Base-by-base conservation (phyloP, 2,888 invertebrate species). In the Pollenia angustigena region DNA sequence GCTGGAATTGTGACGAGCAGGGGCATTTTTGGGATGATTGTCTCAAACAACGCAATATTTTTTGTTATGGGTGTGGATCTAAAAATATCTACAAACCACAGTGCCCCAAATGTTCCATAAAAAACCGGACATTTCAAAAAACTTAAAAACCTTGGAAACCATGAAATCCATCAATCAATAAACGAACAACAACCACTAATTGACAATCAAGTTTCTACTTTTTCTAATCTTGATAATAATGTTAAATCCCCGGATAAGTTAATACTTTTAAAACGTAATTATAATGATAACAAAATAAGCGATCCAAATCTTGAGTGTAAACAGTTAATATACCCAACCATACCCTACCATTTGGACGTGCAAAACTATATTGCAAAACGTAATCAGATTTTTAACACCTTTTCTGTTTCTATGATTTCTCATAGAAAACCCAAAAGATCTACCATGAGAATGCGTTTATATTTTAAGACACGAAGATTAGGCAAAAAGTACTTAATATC, bases 31-130 rank as follows among this genome's bases (percentile, higher is more conserved):
- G 60, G 48, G 32, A 74, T 12, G 74, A 74, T 44, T 60, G 60
- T 40, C 48, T 60, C 2, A 12, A 60, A n/a, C 18, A 40, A 32
- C 16, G 74, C 8, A 40, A 7, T 11, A 40, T 62, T 1, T 66
- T 64, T 16, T 76, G 64, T 40, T 64, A 64, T 32, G 62, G 60
- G 32, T 75, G 74, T 50, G 72, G 72, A 23, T 44, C 50, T 11
- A 75, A 75, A 23, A 75, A 75, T 40, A 75, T 62, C 9, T 75
- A 76, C 18, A 76, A 76, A 42, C 76, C 76, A 0, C 76, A 76
- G 42, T 76, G 76, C n/a, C 7, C 12, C 12, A 64, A 23, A n/a
- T 68, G 68, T 32, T 66, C 64, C 4, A 46, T 12, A 10, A 66
- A 48, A 68, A 48, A n/a, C 32, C 32, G 9, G 23, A 50, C 32